These are phyloP conservation scores for Dascyllus trimaculatus DNA, from an alignment of 2,113 vertebrate genomes.

Conservation along the genomic window DNA sequence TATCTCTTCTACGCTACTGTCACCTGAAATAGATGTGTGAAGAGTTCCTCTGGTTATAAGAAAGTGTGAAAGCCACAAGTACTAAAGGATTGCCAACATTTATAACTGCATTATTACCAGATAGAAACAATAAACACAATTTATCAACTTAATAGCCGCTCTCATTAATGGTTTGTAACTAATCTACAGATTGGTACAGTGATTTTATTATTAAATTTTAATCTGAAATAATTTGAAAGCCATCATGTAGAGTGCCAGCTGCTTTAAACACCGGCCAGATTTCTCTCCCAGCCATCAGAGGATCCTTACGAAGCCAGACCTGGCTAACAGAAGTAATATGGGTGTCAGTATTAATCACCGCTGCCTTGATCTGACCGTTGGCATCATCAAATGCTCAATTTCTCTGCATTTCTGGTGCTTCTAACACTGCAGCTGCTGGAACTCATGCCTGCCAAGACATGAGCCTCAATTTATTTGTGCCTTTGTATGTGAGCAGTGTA, in stretches of 20 bases:
- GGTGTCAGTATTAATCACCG: slow-evolving; percentile 35
- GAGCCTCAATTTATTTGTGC: slow-evolving; percentile 59
- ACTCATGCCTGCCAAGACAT: slow-evolving; percentile 53
- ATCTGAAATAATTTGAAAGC: background rate
- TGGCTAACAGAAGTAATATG: slow-evolving; percentile 22
- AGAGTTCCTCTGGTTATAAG: no score
- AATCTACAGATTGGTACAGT: background rate
- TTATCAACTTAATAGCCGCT: background rate
- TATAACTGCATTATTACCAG: background rate
- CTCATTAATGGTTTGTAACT: background rate
- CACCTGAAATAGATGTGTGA: no score
- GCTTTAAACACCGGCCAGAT: slow-evolving; percentile 12
- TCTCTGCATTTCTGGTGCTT: slow-evolving; percentile 25
- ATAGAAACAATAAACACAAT: background rate
- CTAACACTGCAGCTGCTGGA: slow-evolving; percentile 41
- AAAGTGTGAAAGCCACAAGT: no score
- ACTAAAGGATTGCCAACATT: no score
- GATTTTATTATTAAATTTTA: background rate
- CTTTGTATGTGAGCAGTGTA: slow-evolving; percentile 46
- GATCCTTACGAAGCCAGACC: slow-evolving; percentile 3
- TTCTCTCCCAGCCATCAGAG: background rate
- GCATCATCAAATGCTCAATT: slow-evolving; percentile 49
- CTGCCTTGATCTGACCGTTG: slow-evolving; percentile 45
- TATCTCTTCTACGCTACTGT: no score
- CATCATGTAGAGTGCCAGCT: slow-evolving; percentile 10